These are phyloP conservation scores for Hyposoter dolosus DNA, from an alignment of 2,888 invertebrate species.

Conservation along the genomic window DNA sequence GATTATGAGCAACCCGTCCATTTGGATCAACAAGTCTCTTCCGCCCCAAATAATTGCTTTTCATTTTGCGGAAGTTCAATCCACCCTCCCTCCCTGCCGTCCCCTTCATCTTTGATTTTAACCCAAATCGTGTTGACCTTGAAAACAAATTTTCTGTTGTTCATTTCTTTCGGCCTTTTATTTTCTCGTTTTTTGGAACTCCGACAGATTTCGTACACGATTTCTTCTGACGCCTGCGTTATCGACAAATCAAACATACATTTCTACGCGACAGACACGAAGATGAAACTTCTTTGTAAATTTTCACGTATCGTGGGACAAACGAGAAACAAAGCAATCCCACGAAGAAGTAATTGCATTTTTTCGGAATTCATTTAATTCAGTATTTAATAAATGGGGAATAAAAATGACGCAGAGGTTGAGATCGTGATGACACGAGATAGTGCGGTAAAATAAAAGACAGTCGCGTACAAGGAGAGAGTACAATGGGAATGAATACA, in stretches of 20 bases:
- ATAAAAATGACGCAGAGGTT: slow-evolving; percentile 1
- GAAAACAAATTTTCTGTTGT: not conserved
- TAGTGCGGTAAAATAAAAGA: not conserved
- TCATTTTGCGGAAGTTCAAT: slow-evolving; percentile 34
- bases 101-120: not conserved
- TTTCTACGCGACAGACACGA: not conserved
- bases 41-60: slow-evolving; percentile 24
- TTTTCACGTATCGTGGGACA: not conserved
- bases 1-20: slow-evolving; percentile 39
- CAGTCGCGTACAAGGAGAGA: not conserved
- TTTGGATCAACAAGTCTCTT: slow-evolving; percentile 56
- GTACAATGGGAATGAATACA: slow-evolving; percentile 40
- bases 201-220: no score
- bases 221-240: no score
- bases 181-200: no score
- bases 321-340: not conserved
- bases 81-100: not conserved
- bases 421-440: slow-evolving; percentile 20
- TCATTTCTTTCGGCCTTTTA: not conserved
- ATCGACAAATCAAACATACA: no score
- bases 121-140: not conserved
- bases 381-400: not conserved
- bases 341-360: not conserved
- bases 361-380: not conserved
- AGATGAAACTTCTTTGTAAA: not conserved